Percentiles rank a stretch among this genome's conserved stretches.
These are phyloP conservation scores for Perccottus glenii DNA, from an alignment of 2,113 vertebrate genomes.

Conservation along the genomic window DNA sequence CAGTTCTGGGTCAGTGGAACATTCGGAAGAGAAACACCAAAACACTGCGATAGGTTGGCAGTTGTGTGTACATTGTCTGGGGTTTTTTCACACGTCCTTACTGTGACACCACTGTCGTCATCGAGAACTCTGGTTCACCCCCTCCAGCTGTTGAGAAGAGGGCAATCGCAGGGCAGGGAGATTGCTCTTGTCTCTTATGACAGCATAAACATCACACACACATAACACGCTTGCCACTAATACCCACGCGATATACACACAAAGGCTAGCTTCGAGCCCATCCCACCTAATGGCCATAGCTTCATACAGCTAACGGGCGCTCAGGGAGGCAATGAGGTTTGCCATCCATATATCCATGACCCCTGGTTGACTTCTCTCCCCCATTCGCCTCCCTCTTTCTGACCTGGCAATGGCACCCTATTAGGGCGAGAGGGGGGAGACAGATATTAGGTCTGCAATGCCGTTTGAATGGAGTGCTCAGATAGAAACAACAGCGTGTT, in stretches of 20 bases:
- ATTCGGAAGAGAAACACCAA: slow-evolving; percentile 45
- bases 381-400: slow-evolving; percentile 69
- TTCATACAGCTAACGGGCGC: slow-evolving; percentile 73
- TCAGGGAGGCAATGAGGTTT: slow-evolving; percentile 78
- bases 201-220: slow-evolving; percentile 51
- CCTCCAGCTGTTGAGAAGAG: slow-evolving; percentile 74
- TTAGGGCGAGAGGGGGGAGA: slow-evolving; percentile 59
- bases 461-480: slow-evolving; percentile 70
- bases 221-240: slow-evolving; percentile 27
- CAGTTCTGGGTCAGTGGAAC: slow-evolving; percentile 35
- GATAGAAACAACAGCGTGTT: slow-evolving; percentile 61
- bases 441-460: slow-evolving; percentile 63
- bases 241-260: slow-evolving; percentile 35
- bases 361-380: slow-evolving; percentile 77
- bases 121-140: slow-evolving; percentile 73
- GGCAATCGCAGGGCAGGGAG: slow-evolving; percentile 63
- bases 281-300: slow-evolving; percentile 71
- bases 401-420: slow-evolving; percentile 81
- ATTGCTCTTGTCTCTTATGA: slow-evolving; percentile 69
- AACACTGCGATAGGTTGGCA: background rate
- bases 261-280: slow-evolving; percentile 62
- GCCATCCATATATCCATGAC: slow-evolving; percentile 80
- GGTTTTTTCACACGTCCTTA: slow-evolving; percentile 72
- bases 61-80: slow-evolving; percentile 4
- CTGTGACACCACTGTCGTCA: slow-evolving; percentile 60